These are phyloP conservation scores for Pachyramphus minor DNA, from an alignment of 2,113 vertebrate genomes.

Conservation along the genomic window DNA sequence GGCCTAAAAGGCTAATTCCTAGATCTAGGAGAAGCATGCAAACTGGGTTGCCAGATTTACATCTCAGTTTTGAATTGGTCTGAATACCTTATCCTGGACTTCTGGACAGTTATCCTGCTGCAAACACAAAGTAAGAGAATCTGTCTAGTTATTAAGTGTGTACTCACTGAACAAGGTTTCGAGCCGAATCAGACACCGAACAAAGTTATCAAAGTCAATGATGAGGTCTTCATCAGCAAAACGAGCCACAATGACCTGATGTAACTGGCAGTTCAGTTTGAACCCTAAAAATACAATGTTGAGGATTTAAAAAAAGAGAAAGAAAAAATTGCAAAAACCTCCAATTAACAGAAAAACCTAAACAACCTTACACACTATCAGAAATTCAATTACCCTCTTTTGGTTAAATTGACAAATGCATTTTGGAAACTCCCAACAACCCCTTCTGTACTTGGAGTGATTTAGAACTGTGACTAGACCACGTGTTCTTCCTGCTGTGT, in stretches of 20 bases:
- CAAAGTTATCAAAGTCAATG: conserved; percentile 79
- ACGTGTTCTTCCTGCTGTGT: neutral
- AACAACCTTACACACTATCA: neutral
- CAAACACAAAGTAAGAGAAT: neutral
- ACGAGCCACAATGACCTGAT: conserved; percentile 76
- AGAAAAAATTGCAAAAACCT: neutral
- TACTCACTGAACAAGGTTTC: conserved; percentile 81
- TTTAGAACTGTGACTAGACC: neutral
- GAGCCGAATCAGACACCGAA: conserved; percentile 76
- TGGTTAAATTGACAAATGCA: neutral
- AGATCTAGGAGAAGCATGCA: neutral
- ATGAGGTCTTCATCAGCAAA: conserved; percentile 75
- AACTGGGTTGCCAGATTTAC: neutral
- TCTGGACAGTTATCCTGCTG: neutral
- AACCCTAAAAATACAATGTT: conserved; percentile 57
- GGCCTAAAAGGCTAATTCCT: neutral
- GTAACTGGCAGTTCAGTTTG: conserved; percentile 72
- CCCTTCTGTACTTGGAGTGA: neutral
- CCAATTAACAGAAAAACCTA: neutral
- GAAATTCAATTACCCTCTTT: neutral
- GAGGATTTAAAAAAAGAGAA: neutral
- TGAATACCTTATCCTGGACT: neutral
- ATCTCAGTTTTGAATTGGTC: neutral
- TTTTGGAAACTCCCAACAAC: neutral
- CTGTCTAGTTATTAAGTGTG: accelerated